phyloP scores from a whole-genome alignment of 2,888 invertebrate species.

The Cosmia pyralina region DNA sequence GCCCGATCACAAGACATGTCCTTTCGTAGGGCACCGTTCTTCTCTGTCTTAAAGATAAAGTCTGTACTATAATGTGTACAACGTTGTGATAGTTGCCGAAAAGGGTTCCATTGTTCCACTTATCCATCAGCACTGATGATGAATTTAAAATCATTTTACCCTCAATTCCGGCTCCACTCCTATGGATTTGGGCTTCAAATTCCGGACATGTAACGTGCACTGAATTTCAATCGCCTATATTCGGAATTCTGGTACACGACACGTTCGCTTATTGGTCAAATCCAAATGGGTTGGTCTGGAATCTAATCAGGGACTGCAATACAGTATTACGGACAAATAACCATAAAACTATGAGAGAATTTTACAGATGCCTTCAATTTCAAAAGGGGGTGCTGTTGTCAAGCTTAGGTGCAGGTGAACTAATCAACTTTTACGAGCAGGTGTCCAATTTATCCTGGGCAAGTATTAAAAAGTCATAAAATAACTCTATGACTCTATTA shows the following conservation, averaged over 20 bases:
- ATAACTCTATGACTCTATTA: too few relatives aligned
- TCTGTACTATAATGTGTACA: too few relatives aligned
- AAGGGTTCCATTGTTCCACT: not conserved
- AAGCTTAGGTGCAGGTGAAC: not conserved
- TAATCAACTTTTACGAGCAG: conserved; percentile 10
- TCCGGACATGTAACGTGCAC: conserved; percentile 20
- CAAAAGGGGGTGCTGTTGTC: not conserved
- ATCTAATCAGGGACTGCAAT: conserved; percentile 42
- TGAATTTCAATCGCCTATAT: conserved; percentile 52
- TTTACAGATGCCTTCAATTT: conserved; percentile 6
- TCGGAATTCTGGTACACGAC: conserved; percentile 17
- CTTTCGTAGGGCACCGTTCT: too few relatives aligned
- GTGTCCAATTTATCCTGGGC: not conserved
- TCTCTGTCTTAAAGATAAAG: too few relatives aligned
- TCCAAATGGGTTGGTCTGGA: conserved; percentile 23
- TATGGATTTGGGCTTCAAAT: conserved; percentile 32
- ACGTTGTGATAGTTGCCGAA: not conserved
- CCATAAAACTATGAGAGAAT: conserved; percentile 21
- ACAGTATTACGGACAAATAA: conserved; percentile 18
- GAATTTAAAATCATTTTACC: conserved; percentile 40
- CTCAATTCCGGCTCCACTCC: not conserved
- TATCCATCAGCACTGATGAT: conserved; percentile 23
- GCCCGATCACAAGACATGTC: too few relatives aligned
- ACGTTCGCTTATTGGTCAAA: conserved; percentile 36
- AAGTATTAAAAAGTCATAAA: not conserved